These are phyloP conservation scores for Triplophysa yarkandensis DNA, from an alignment of 2,797 vertebrate species.

Conservation along the genomic window DNA sequence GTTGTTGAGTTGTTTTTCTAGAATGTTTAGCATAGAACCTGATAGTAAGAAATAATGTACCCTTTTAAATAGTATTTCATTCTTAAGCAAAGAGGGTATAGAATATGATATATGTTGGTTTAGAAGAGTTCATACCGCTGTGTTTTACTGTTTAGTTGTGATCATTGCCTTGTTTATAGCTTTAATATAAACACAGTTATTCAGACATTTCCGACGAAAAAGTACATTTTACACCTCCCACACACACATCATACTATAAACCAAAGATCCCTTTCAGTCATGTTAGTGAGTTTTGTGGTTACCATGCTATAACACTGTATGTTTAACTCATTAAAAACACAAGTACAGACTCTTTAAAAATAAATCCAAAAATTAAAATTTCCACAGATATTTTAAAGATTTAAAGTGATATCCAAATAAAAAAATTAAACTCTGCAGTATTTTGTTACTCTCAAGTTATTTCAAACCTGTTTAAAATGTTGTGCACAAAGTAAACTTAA, in stretches of 20 bases:
- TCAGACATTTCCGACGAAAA: not conserved
- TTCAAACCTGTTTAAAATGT: too few relatives aligned
- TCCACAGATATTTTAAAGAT: too few relatives aligned
- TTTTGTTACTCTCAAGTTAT: too few relatives aligned
- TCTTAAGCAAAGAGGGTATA: not conserved
- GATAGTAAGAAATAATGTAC: not conserved
- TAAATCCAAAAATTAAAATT: too few relatives aligned
- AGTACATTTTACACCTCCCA: not conserved
- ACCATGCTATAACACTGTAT: not conserved
- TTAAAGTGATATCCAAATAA: too few relatives aligned
- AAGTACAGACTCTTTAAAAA: not conserved
- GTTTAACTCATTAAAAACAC: not conserved
- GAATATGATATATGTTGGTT: not conserved
- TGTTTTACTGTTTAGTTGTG: not conserved
- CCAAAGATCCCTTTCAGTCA: not conserved
- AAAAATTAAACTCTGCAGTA: too few relatives aligned
- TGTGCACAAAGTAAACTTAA: too few relatives aligned
- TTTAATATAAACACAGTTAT: not conserved
- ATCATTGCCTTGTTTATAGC: not conserved
- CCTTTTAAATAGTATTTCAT: not conserved
- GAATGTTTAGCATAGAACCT: not conserved
- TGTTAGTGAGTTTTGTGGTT: not conserved
- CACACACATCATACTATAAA: not conserved
- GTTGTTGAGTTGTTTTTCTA: too few relatives aligned
- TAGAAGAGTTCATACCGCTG: not conserved